Conservation (phyloP, 2,888 invertebrate species). For the Drosophila lutescens region DNA sequence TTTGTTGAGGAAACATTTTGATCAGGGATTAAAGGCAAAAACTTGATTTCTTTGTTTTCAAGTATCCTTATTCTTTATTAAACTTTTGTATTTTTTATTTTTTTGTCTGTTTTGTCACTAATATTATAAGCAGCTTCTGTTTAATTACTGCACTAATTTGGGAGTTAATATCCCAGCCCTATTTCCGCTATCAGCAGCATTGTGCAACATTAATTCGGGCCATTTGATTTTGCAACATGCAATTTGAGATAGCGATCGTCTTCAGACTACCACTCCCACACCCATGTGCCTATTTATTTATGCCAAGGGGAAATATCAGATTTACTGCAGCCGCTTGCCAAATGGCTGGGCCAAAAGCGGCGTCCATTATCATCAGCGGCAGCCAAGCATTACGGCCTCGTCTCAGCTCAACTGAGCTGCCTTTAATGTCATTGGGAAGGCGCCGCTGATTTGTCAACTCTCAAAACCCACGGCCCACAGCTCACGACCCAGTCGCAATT, state of each 20-base stretch:
- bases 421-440: conserved; percentile 63
- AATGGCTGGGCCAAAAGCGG: conserved; percentile 41
- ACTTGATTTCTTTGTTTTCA: no score
- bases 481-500: conserved; percentile 15
- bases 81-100: no score
- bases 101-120: no score
- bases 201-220: conserved; percentile 66
- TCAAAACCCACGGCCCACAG: conserved; percentile 20
- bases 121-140: no score
- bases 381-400: conserved; percentile 54
- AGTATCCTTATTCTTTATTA: no score
- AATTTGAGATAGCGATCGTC: conserved; percentile 49
- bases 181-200: conserved; percentile 46
- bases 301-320: conserved; percentile 58
- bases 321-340: conserved; percentile 60
- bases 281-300: conserved; percentile 57
- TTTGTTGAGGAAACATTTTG: no score
- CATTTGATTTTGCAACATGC: conserved; percentile 50
- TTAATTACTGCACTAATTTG: no score
- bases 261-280: conserved; percentile 1
- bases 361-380: conserved; percentile 54
- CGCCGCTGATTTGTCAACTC: conserved; percentile 74
- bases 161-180: neutral
- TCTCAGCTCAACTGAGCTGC: conserved; percentile 24
- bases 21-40: no score